Evolutionary conservation across 2,797 vertebrate genomes (phyloP).

Genomic region (Oreonectes daqikongensis): DNA sequence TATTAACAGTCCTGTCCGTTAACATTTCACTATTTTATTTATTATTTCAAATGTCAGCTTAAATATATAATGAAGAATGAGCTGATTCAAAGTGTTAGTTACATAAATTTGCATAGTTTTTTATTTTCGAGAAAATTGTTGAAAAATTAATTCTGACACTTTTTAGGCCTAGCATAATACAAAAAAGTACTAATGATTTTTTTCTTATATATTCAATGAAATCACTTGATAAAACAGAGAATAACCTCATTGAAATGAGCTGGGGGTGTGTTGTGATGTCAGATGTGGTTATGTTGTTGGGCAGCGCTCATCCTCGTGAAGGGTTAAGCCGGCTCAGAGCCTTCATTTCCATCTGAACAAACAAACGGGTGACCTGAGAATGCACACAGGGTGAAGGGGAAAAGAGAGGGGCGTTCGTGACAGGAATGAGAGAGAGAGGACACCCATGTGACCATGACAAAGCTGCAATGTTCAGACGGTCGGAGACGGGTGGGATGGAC

Average conservation of each 20-base stretch:
- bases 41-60: too few species aligned
- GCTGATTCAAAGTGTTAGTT: too few species aligned
- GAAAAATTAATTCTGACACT: too few species aligned
- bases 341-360: conserved; percentile 83
- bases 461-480: conserved; percentile 66
- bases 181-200: too few species aligned
- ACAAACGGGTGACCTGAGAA: conserved; percentile 81
- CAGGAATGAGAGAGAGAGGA: conserved; percentile 67
- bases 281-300: neutral
- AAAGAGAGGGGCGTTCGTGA: conserved; percentile 62
- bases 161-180: too few species aligned
- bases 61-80: too few species aligned
- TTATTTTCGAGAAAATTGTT: too few species aligned
- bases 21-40: too few species aligned
- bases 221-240: neutral
- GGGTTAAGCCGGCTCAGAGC: conserved; percentile 75
- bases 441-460: conserved; percentile 74
- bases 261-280: neutral
- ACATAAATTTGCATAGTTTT: too few species aligned
- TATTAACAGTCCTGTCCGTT: too few species aligned
- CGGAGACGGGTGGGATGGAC: conserved; percentile 65
- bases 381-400: conserved; percentile 61
- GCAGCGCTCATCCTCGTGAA: conserved; percentile 61
- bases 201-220: too few species aligned
- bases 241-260: neutral